Base-by-base conservation (phyloP, 2,113 vertebrate species). In the Crotalus tigris region DNA sequence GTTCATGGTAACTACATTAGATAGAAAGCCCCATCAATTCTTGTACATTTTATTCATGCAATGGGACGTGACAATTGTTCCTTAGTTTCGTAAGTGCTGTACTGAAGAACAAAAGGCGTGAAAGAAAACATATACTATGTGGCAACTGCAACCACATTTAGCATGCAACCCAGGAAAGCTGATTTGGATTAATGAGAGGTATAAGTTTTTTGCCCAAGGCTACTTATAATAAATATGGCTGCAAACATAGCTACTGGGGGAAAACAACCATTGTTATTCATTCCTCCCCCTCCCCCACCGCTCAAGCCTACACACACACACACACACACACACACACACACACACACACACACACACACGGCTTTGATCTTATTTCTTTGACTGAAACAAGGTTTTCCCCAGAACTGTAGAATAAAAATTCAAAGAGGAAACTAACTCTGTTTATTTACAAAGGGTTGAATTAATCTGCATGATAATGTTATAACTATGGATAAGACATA, bases 1-100 rank as follows among this genome's bases (percentile, higher is more conserved):
- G 98, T 98, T 98, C 97, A 97, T 97, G 94, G 97, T 98, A 98
- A 99, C 98, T 98, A 98, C 98, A 98, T 99, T 99, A 99, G 98
- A 98, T 98, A 98, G 98, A 99, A 98, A 98, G 98, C 97, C 97
- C 98, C 98, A 99, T 99, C 98, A 98, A 98, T 99, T 98, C 98
- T 98, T 96, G 97, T 98, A 98, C 97, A 97, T 98, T 98, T 98
- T 98, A 98, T 98, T 97, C 97, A 96, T 95, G 0, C 97, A 98
- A 98, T 97, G 29, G 96, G 97, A 97, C 97, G 96, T 97, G 97
- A 98, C 97, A 97, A 93, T 95, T 90, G 90, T 93, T 95, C 94
- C 94, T 96, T 93, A 93, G 95, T 90, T 94, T 95, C 96, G 92
- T 93, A 96, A 96, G 96, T 88, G 93, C 94, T 92, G 94, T 90